Evolutionary conservation across 23 tunicate species (phyloP), one percentile per base, ranked within the genome.

Genomic region (Clavelina lepadiformis): DNA sequence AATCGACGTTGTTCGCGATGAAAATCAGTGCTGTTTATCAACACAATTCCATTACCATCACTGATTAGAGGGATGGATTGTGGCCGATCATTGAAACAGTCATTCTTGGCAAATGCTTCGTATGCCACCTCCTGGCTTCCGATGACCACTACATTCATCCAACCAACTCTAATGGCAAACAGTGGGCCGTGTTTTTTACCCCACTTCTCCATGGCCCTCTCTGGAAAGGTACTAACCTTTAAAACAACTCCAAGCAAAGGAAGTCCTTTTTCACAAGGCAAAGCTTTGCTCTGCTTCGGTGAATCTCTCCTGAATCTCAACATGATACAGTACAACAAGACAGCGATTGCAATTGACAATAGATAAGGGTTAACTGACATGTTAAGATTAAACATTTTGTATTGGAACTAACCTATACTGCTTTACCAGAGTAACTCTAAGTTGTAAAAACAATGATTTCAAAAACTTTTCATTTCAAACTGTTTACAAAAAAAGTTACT

Each of bases 1-100:
- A 78, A 80, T 1, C 78, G 71, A 3, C 86, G 70, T 38, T 80
- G 86, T 65, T 80, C 86, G 71, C 71, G 61, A 27, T 63, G 71
- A 35, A 35, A 46, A 27, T 71, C 57, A 3, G 55, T 31, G 2
- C 59, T 31, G 61, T 80, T 50, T 8, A 62, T 7, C 0, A 61
- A 33, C 0, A 80, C 29, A 0, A 80, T 51, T 21, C 86, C 86
- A 1, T 50, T 23, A 26, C 26, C 50, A 1, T 72, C 78, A 21
- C 41, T 13, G 11, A 80, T 18, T 1, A 35, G 44, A 20, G 86
- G 69, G 2, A 71, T 35, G 0, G 71, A 51, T 34, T 69, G 63
- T 5, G 66, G 71, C 8, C 86, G 71, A 61, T 72, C 78, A 19
- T 38, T 46, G 31, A 80, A 61, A 19, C 30, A 8, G 11, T 80